Conservation (phyloP, 2,797 vertebrate species). For the Helicolenus hilgendorfi region DNA sequence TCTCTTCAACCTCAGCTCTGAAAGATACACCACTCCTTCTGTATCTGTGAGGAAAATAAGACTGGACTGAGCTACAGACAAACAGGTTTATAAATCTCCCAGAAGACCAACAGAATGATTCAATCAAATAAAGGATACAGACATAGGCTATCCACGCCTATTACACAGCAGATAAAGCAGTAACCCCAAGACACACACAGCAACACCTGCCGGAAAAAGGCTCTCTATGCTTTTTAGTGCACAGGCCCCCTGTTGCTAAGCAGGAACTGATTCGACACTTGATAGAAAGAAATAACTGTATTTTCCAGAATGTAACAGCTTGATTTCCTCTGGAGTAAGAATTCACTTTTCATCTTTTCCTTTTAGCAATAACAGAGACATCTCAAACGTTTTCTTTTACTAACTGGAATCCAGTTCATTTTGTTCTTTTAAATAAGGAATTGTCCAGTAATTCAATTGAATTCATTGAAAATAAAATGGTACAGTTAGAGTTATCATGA, state of each 20-base stretch:
- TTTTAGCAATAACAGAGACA: background rate
- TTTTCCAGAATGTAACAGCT: slow-evolving; percentile 23
- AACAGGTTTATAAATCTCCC: slow-evolving; percentile 38
- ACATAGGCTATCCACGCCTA: slow-evolving; percentile 46
- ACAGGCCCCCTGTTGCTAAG: slow-evolving; percentile 29
- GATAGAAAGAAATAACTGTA: background rate
- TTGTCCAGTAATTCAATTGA: background rate
- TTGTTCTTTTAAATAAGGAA: background rate
- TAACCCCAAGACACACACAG: slow-evolving; percentile 54
- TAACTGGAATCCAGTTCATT: background rate
- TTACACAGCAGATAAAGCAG: slow-evolving; percentile 64
- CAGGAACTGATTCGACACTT: slow-evolving; percentile 22
- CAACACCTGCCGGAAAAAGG: slow-evolving; percentile 45
- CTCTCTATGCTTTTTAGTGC: slow-evolving; percentile 12
- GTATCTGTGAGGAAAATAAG: slow-evolving; percentile 31
- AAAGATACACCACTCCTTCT: slow-evolving; percentile 11
- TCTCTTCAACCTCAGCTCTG: slow-evolving; percentile 17
- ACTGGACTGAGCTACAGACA: slow-evolving; percentile 24
- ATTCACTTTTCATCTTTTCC: background rate
- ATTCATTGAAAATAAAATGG: background rate
- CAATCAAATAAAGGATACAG: slow-evolving; percentile 52
- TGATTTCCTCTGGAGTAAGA: slow-evolving; percentile 15
- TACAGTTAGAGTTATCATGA: background rate
- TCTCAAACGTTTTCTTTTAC: background rate
- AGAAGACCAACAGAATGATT: slow-evolving; percentile 47